A percentile compares a stretch with the other conserved stretches of the same genome.
Evolutionary conservation across 2,113 vertebrate genomes (phyloP).

Genomic region (Zosterops lateralis): DNA sequence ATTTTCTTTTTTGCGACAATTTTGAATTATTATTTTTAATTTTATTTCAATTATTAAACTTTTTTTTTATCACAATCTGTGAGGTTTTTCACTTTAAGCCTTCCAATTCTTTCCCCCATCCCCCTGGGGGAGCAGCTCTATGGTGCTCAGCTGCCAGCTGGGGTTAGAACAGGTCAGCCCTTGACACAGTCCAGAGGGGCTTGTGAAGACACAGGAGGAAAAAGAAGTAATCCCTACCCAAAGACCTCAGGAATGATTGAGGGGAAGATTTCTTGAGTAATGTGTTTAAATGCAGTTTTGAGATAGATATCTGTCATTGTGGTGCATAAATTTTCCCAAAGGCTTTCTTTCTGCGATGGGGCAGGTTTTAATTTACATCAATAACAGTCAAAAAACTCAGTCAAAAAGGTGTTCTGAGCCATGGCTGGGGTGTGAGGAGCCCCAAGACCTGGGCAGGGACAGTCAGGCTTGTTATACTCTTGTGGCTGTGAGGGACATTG

Average conservation of each 20-base stretch:
- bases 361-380: background rate
- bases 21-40: background rate
- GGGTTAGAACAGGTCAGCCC: background rate
- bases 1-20: background rate
- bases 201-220: background rate
- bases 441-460: background rate
- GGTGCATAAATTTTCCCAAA: background rate
- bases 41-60: background rate
- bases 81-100: background rate
- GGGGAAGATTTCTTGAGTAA: background rate
- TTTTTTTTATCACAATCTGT: background rate
- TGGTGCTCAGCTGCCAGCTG: background rate
- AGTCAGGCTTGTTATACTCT: background rate
- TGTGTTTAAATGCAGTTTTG: background rate
- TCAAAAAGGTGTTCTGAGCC: background rate
- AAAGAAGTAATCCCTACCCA: background rate
- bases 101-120: background rate
- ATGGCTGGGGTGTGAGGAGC: background rate
- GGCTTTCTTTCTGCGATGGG: background rate
- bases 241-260: fast-evolving
- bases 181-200: background rate
- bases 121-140: background rate
- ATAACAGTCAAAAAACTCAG: background rate
- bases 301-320: background rate
- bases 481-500: fast-evolving